Percentiles rank a stretch among this genome's conserved stretches.
These are phyloP conservation scores for Pelobates cultripes DNA, from an alignment of 2,797 vertebrate species.

Conservation along the genomic window DNA sequence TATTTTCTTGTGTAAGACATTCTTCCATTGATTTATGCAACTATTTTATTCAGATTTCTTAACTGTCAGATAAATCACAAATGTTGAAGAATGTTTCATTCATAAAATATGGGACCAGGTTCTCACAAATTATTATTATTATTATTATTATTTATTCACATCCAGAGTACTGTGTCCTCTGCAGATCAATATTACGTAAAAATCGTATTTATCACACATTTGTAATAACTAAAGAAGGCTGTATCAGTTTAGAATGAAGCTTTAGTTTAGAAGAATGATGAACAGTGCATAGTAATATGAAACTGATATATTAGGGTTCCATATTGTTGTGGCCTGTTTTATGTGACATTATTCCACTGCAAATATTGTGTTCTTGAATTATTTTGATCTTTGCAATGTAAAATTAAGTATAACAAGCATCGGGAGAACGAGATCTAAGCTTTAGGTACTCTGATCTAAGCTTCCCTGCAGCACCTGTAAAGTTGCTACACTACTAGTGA, in stretches of 20 bases:
- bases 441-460: neutral
- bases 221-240: no score
- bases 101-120: neutral
- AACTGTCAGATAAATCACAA: neutral
- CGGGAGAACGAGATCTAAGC: neutral
- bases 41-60: neutral
- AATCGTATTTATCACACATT: no score
- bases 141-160: no score
- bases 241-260: no score
- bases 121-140: no score
- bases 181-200: no score
- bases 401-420: neutral
- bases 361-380: neutral
- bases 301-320: no score
- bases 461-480: neutral
- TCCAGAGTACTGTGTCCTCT: no score
- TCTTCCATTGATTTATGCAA: no score
- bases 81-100: neutral
- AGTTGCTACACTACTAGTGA: neutral
- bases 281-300: no score
- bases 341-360: neutral
- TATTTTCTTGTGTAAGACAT: no score
- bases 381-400: neutral
- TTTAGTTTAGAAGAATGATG: no score
- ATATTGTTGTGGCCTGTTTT: neutral